A percentile compares a stretch with the other conserved stretches of the same genome.
Evolutionary conservation across 2,797 vertebrate genomes (phyloP).

Genomic region (Artibeus jamaicensis): DNA sequence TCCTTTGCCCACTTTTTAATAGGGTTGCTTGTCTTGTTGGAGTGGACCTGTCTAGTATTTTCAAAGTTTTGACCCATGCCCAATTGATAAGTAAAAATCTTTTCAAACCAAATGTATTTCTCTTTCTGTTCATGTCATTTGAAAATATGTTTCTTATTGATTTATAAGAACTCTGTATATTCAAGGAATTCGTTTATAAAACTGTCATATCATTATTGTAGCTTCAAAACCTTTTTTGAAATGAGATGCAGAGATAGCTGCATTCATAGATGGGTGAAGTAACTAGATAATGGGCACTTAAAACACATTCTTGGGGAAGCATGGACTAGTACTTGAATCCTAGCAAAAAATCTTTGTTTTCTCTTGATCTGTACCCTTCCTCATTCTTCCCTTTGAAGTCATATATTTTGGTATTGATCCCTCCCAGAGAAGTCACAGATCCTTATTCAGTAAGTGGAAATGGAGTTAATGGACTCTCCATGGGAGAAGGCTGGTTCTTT

Average conservation of each 20-base stretch:
- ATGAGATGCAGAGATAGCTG: neutral
- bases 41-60: no score
- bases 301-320: neutral
- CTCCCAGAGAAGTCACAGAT: neutral
- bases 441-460: neutral
- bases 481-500: neutral
- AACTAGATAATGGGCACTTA: neutral
- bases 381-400: neutral
- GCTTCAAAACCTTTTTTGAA: neutral
- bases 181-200: neutral
- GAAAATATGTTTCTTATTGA: neutral
- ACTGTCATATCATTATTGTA: neutral
- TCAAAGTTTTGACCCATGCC: neutral
- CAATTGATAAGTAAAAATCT: neutral
- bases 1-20: no score
- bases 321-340: neutral
- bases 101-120: neutral
- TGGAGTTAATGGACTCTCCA: slow-evolving; percentile 48
- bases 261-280: neutral
- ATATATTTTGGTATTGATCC: neutral
- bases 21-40: no score
- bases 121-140: neutral
- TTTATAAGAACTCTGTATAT: neutral
- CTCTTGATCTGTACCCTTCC: neutral
- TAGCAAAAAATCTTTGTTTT: neutral